Conservation (phyloP, 2,797 vertebrate species). For the Mionectes olivaceus region DNA sequence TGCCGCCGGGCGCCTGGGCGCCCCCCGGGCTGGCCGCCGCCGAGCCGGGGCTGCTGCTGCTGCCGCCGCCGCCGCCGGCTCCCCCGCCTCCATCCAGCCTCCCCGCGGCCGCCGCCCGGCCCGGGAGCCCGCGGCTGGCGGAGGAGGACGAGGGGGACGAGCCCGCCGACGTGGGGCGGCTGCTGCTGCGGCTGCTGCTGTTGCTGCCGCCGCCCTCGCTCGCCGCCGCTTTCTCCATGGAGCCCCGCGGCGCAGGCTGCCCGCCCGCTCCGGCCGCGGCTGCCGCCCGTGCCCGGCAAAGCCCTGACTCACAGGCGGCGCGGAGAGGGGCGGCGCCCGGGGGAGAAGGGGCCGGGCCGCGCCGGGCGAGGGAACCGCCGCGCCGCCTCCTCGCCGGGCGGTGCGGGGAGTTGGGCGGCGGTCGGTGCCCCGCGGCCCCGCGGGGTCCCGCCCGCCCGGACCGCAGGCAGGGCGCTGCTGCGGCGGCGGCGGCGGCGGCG, state of each 20-base stretch:
- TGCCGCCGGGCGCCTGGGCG: constrained; percentile 62
- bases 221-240: constrained; percentile 73
- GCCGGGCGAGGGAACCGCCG: background rate
- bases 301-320: constrained; percentile 71
- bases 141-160: constrained; percentile 76
- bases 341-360: constrained; percentile 55
- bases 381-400: background rate
- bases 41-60: constrained; percentile 70
- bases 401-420: background rate
- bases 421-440: background rate
- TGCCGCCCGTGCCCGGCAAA: constrained; percentile 56
- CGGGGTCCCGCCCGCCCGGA: background rate
- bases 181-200: constrained; percentile 81
- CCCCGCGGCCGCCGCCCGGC: constrained; percentile 39
- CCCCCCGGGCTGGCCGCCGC: constrained; percentile 73
- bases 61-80: constrained; percentile 61
- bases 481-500: too few species aligned
- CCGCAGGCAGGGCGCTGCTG: background rate
- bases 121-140: constrained; percentile 40
- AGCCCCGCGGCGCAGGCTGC: constrained; percentile 7
- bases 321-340: constrained; percentile 26
- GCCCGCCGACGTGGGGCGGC: constrained; percentile 79
- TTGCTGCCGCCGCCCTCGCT: constrained; percentile 65
- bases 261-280: background rate
- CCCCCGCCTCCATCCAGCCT: constrained; percentile 61